Base-by-base conservation (phyloP, 2,797 vertebrate species). In the Brachyalestes nurse region DNA sequence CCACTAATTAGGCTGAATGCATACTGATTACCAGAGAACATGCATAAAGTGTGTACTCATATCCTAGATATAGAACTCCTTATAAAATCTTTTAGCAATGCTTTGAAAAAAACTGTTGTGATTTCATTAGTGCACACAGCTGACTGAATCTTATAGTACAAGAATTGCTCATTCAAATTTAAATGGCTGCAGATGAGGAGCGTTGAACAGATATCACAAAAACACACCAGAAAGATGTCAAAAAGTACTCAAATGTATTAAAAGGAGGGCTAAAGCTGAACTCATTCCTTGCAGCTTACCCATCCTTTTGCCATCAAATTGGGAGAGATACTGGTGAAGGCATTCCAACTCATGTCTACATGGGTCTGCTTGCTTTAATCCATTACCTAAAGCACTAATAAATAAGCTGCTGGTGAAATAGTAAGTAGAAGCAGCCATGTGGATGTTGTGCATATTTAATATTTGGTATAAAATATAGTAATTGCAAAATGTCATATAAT, bases 1-100 rank as follows among this genome's bases (percentile, higher is more conserved):
- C 25, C 25, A 47, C 61, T 47, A 19, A 34, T 69, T 67, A 57
- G 67, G 83, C 55, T 77, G 89, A 90, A 93, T 86, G 90, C 92
- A 93, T 90, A 90, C 88, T 82, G 86, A 82, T 78, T 83, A 66
- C 80, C 72, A 51, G 47, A 28, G 28, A 77, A 74, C 40, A 65
- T 47, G 45, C 49, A 9, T 49, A 28, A 61, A 38, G 17, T 21
- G 8, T 72, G 21, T n/a, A 21, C 60, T 66, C 49, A 61, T 23
- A 57, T 23, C 40, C 17, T 16, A 51, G 47, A 61, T 38, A 80
- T 21, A 10, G 13, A 23, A 70, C 4, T 17, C 17, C 49, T 13
- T 38, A 38, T 61, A 55, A 66, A 71, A 58, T 70, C 82, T 42
- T 57, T 73, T 34, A 49, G 6, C 66, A 47, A 25, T 23, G 2